phyloP scores from a whole-genome alignment of 2,797 vertebrate species.

The Scyliorhinus canicula region DNA sequence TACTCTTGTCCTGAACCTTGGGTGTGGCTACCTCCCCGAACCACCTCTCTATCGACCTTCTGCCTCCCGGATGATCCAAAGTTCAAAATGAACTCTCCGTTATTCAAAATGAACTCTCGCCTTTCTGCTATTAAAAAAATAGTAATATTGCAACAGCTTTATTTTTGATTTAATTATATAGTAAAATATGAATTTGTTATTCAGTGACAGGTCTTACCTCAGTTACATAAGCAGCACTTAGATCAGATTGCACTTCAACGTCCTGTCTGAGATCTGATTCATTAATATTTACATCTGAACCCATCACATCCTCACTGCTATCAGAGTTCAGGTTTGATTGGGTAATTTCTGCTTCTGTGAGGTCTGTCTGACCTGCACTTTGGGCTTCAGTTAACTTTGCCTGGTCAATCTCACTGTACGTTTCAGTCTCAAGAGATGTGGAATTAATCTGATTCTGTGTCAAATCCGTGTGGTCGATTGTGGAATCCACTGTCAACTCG shows the following conservation, averaged over 20 bases:
- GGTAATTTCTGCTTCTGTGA: not conserved
- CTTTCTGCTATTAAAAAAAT: too few species aligned
- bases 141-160: constrained; percentile 32
- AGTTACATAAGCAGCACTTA: constrained; percentile 61
- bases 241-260: constrained; percentile 59
- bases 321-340: constrained; percentile 48
- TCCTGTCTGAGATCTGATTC: constrained; percentile 53
- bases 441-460: constrained; percentile 52
- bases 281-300: constrained; percentile 58
- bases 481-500: constrained; percentile 67
- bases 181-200: not conserved
- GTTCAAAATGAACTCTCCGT: too few species aligned
- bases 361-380: constrained; percentile 53
- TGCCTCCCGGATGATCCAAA: too few species aligned
- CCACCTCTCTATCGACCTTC: too few species aligned
- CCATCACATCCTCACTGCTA: constrained; percentile 55
- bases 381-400: constrained; percentile 53
- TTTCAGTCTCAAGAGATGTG: constrained; percentile 53
- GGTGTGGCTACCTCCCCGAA: too few species aligned
- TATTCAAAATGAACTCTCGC: too few species aligned
- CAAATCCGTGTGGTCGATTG: constrained; percentile 57
- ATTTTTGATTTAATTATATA: not conserved
- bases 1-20: too few species aligned
- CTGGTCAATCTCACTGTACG: constrained; percentile 57
- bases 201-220: constrained; percentile 59